These are phyloP conservation scores for Drosophila planitibia DNA, from an alignment of 2,888 invertebrate genomes.

Conservation along the genomic window DNA sequence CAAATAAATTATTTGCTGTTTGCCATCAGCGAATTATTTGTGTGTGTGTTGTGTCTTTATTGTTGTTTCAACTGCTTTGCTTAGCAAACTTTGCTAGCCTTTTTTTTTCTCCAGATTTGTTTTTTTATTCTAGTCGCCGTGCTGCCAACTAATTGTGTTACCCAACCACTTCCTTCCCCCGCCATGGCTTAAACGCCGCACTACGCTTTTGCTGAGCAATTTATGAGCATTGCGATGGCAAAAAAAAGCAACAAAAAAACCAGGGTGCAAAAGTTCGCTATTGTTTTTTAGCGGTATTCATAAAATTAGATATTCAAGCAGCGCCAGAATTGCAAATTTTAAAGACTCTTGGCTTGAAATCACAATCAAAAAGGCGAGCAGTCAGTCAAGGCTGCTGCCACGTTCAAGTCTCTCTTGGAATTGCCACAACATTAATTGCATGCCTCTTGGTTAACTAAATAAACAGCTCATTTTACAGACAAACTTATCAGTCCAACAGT, in stretches of 20 bases:
- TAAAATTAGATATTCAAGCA: constrained; percentile 66
- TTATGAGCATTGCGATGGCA: constrained; percentile 62
- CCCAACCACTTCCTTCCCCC: neutral
- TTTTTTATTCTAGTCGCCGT: constrained; percentile 48
- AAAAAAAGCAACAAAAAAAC: constrained; percentile 19
- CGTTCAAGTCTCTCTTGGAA: neutral
- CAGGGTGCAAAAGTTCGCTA: constrained; percentile 38
- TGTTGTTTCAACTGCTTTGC: constrained; percentile 16
- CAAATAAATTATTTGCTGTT: constrained; percentile 50
- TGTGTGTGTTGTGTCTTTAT: constrained; percentile 1
- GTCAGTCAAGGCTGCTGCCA: neutral
- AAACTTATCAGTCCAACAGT: neutral
- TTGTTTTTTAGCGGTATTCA: constrained; percentile 62
- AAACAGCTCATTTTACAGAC: neutral
- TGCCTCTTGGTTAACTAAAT: neutral
- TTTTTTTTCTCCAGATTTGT: constrained; percentile 24
- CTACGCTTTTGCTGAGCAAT: constrained; percentile 56
- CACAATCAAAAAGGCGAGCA: neutral
- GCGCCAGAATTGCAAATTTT: constrained; percentile 33
- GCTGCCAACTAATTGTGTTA: constrained; percentile 70
- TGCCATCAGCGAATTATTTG: constrained; percentile 42
- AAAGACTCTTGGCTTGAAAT: neutral
- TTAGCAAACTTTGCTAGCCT: constrained; percentile 11
- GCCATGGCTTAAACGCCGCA: neutral
- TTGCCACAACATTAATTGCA: neutral